Base-by-base conservation (phyloP, 2,113 vertebrate species). In the Spea bombifrons region DNA sequence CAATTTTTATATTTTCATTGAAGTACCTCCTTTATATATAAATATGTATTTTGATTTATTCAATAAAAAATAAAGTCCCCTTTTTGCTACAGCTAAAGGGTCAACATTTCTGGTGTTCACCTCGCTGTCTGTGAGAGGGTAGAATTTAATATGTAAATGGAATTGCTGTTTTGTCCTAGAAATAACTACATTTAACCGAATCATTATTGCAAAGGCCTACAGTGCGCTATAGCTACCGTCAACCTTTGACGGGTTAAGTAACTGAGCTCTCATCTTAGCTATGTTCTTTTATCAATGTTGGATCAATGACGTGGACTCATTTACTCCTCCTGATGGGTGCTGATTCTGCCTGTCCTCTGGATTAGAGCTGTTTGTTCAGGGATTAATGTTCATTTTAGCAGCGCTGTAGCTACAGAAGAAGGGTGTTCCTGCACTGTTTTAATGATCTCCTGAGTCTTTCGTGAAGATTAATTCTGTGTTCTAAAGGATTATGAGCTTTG, bases 401-500 rank as follows among this genome's bases (percentile, higher is more conserved):
- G 70, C 12, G 71, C 71, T 73, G 77, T 80, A 80, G 0, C 66
- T 45, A 82, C 83, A 81, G 1, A 3, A 83, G 0, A 7, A 5
- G 78, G 78, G 87, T 70, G 83, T 73, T 84, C 83, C 84, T 0
- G 10, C 84, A 82, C 81, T 16, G 83, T 84, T 84, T 67, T 81
- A 0, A 84, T 76, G 84, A 87, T 84, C 87, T 86, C 73, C 0
- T 5, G 0, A 4, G 77, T 79, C 77, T 65, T 79, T 70, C 46
- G 49, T 79, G 63, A 80, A 85, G 85, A 90, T 89, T 88, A 89
- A 70, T 75, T 8, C 1, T 83, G 84, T 85, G 87, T 84, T 90
- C 82, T 80, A 82, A 81, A 76, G 88, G 87, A 86, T 89, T 84
- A 87, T 79, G 84, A 81, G 2, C 86, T 86, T 88, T 82, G 85